Base-by-base conservation (phyloP, 2,797 vertebrate species). In the Aulostomus chinensis region DNA sequence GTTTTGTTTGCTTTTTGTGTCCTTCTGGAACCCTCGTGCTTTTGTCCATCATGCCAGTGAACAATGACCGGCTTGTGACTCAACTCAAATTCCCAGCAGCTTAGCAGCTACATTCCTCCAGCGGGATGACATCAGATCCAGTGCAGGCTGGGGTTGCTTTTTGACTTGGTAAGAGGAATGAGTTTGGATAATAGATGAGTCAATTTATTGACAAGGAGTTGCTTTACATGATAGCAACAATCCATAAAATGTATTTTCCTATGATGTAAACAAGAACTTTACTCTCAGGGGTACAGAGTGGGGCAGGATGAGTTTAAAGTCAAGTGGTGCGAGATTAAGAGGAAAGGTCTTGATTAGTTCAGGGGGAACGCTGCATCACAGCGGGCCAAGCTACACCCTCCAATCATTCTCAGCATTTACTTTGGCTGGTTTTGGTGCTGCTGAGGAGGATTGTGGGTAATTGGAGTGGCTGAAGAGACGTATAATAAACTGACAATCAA, bases 191-290 rank as follows among this genome's bases (percentile, higher is more conserved):
- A n/a, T n/a, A n/a, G n/a, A n/a, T n/a, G n/a, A n/a, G n/a, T n/a
- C n/a, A n/a, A n/a, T n/a, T n/a, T n/a, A n/a, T n/a, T 26, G 40
- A 68, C 32, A 4, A 68, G 30, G 46, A n/a, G 51, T 50, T 58
- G 49, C 54, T 76, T 65, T 32, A 18, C 49, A 49, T 56, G 20
- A 62, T 58, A 65, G 38, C 32, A 67, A 37, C 48, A 55, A 40
- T 58, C 41, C 6, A 35, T 54, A 33, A 76, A 58, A 47, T 46
- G 14, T 68, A 70, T 77, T 75, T 81, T 83, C 68, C 45, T 66
- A 68, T 16, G 0, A 63, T 8, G 12, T 48, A 52, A 43, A 57
- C 2, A 17, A 39, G 14, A 26, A 42, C 49, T 77, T 61, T 38
- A 48, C 38, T 66, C 42, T 73, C 51, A 61, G 65, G 65, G 66